phyloP scores from a whole-genome alignment of 2,797 vertebrate genomes.

The Arnoldichthys spilopterus region DNA sequence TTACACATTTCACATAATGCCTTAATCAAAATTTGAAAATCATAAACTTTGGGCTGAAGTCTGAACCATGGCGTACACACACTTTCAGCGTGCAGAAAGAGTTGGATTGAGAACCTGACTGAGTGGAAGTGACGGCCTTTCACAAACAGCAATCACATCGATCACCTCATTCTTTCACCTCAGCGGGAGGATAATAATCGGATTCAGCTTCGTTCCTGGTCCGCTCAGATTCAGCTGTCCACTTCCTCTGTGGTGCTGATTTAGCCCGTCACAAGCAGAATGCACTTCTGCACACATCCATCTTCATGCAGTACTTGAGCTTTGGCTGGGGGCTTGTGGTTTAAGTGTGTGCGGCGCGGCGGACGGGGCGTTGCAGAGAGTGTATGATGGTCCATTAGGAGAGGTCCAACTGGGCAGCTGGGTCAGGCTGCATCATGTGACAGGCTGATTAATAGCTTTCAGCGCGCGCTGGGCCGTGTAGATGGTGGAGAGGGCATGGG shows the following conservation, averaged over 20 bases:
- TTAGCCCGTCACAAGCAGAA: background rate
- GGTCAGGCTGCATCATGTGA: constrained; percentile 36
- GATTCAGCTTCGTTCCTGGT: constrained; percentile 26
- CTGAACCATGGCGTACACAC: background rate
- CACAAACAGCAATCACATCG: background rate
- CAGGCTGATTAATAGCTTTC: constrained; percentile 48
- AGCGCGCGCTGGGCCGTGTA: constrained; percentile 3
- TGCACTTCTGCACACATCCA: constrained; percentile 19
- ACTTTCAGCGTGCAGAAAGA: background rate
- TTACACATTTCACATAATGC: no score
- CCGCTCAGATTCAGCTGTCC: constrained; percentile 7
- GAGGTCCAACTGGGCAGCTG: constrained; percentile 32
- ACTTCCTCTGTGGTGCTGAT: constrained; percentile 32
- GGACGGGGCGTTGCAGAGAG: constrained; percentile 32
- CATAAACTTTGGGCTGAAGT: background rate
- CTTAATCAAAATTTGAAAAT: background rate
- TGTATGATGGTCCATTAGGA: constrained; percentile 43
- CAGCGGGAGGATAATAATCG: constrained; percentile 7
- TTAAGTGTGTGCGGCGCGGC: constrained; percentile 22
- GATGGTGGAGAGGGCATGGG: constrained; percentile 37
- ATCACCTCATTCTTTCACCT: constrained; percentile 26
- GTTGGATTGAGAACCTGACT: background rate
- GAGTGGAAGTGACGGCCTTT: background rate
- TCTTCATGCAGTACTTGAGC: background rate
- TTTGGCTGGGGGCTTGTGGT: constrained; percentile 18